These are phyloP conservation scores for Temnothorax curvispinosus DNA, from an alignment of 1,140 invertebrate genomes.

Conservation along the genomic window DNA sequence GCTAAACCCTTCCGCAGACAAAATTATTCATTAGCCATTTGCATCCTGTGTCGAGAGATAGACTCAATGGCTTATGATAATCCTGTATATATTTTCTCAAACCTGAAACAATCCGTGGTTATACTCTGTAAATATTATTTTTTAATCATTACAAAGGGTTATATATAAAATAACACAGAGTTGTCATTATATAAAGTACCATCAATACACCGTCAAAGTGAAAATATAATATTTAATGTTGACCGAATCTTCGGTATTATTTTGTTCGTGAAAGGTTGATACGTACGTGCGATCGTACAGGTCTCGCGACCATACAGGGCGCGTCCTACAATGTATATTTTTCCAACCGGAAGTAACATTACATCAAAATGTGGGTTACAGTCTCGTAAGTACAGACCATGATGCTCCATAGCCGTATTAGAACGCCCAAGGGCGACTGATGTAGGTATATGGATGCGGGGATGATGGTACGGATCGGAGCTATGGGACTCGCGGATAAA, in stretches of 20 bases:
- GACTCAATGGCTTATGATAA: constrained; percentile 53
- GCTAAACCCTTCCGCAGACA: constrained; percentile 43
- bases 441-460: neutral
- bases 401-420: constrained; percentile 68
- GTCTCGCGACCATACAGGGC: constrained; percentile 21
- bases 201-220: neutral
- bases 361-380: constrained; percentile 71
- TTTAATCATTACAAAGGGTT: neutral
- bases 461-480: constrained; percentile 6
- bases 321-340: constrained; percentile 62
- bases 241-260: neutral
- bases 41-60: constrained; percentile 51
- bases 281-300: neutral
- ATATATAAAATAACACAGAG: neutral
- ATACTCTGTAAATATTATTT: constrained; percentile 12
- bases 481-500: neutral
- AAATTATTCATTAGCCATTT: constrained; percentile 59
- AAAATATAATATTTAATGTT: neutral
- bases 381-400: constrained; percentile 70
- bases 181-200: neutral
- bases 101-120: constrained; percentile 1
- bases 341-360: constrained; percentile 67
- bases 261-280: neutral
- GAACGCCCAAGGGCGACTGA: constrained; percentile 65
- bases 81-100: constrained; percentile 31